These are phyloP conservation scores for Antitype chi DNA, from an alignment of 2,888 invertebrate genomes.

Conservation along the genomic window DNA sequence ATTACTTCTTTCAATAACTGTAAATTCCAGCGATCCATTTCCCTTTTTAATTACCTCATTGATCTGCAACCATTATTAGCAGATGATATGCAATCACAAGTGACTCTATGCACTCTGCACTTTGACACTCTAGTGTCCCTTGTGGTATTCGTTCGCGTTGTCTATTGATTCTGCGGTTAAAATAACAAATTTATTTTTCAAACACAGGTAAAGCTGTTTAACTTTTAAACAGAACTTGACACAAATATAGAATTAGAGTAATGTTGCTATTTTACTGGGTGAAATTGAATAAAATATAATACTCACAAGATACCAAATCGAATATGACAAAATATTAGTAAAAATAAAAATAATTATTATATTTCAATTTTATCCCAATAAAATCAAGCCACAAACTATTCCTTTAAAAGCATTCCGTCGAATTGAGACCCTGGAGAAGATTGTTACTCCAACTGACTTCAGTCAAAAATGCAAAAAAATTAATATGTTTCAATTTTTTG, in stretches of 20 bases:
- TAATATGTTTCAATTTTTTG: too few relatives aligned
- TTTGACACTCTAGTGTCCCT: constrained; percentile 56
- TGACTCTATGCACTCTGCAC: constrained; percentile 60
- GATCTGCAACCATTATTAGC: constrained; percentile 19
- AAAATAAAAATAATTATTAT: background rate
- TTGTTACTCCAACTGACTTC: background rate
- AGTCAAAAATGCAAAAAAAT: background rate
- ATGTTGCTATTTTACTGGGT: background rate
- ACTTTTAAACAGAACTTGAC: background rate
- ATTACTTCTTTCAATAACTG: background rate
- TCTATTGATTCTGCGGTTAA: background rate
- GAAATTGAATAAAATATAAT: constrained; percentile 20
- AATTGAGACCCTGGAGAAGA: background rate
- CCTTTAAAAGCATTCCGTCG: background rate
- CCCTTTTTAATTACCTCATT: background rate
- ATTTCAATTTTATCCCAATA: constrained; percentile 1
- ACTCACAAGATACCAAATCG: constrained; percentile 32
- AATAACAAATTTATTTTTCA: background rate
- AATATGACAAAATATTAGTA: constrained; percentile 31
- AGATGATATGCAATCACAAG: constrained; percentile 43
- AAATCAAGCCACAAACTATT: background rate
- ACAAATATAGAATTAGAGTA: background rate
- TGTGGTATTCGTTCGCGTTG: constrained; percentile 63
- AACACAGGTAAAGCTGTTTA: background rate
- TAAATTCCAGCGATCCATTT: too few relatives aligned